Conservation (phyloP, 2,113 vertebrate genomes). For the Chinchilla lanigera region DNA sequence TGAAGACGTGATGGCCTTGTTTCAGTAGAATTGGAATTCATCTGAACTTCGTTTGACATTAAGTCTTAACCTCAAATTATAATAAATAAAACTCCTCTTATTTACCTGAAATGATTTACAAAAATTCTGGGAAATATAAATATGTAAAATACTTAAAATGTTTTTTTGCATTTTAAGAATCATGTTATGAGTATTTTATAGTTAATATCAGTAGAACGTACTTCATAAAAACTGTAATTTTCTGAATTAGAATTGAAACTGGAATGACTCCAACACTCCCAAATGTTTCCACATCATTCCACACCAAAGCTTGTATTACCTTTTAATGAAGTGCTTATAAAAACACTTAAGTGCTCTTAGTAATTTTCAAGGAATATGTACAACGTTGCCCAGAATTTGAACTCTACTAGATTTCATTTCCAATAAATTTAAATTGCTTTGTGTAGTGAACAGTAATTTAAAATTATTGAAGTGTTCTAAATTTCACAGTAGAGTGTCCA, state of each 20-base stretch:
- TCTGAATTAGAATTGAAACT: conserved; percentile 42
- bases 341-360: conserved; percentile 76
- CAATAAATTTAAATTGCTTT: conserved; percentile 87
- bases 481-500: conserved; percentile 77
- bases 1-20: not conserved
- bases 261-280: conserved; percentile 38
- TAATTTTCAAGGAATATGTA: conserved; percentile 80
- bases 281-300: conserved; percentile 60
- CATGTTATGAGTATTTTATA: not conserved
- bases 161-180: conserved; percentile 21
- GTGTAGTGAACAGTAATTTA: conserved; percentile 82
- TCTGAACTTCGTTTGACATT: not conserved
- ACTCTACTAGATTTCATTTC: conserved; percentile 83
- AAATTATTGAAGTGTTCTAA: conserved; percentile 85
- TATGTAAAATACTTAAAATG: not conserved
- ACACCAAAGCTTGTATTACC: conserved; percentile 54
- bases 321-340: conserved; percentile 79
- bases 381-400: conserved; percentile 81
- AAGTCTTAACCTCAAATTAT: not conserved
- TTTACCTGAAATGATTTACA: conserved; percentile 54
- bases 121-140: not conserved
- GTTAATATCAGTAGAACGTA: not conserved
- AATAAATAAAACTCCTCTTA: not conserved
- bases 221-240: conserved; percentile 39
- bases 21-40: not conserved